phyloP scores from a whole-genome alignment of 2,113 vertebrate species.

The Neolamprologus devosi region DNA sequence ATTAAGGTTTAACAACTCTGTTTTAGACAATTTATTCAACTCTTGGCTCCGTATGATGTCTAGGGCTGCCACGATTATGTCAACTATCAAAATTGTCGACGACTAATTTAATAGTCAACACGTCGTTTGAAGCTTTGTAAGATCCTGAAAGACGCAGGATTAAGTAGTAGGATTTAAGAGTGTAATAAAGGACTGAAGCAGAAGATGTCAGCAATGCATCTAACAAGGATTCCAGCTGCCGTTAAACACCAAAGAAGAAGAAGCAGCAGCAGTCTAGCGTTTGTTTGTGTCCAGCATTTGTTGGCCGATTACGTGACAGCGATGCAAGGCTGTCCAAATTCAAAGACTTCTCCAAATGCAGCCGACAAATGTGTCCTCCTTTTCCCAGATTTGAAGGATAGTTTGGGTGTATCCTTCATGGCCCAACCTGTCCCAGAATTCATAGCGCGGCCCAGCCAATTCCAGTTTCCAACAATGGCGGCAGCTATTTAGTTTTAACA shows the following conservation, averaged over 20 bases:
- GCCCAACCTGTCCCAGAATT: background rate
- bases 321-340: background rate
- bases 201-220: fast-evolving
- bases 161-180: background rate
- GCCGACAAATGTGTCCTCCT: fast-evolving
- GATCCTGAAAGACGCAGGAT: background rate
- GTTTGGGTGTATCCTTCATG: fast-evolving
- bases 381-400: background rate
- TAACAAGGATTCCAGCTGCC: background rate
- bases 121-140: fast-evolving
- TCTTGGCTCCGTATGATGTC: background rate
- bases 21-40: background rate
- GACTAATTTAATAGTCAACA: fast-evolving
- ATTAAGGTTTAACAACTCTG: background rate
- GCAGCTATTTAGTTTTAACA: background rate
- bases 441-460: background rate
- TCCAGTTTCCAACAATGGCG: background rate
- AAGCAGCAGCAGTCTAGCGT: background rate
- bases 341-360: fast-evolving
- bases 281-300: background rate
- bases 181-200: background rate
- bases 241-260: background rate
- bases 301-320: background rate
- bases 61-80: fast-evolving
- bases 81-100: fast-evolving